These are phyloP conservation scores for Taphrorychus bicolor DNA, from an alignment of 2,888 invertebrate species.

Conservation along the genomic window DNA sequence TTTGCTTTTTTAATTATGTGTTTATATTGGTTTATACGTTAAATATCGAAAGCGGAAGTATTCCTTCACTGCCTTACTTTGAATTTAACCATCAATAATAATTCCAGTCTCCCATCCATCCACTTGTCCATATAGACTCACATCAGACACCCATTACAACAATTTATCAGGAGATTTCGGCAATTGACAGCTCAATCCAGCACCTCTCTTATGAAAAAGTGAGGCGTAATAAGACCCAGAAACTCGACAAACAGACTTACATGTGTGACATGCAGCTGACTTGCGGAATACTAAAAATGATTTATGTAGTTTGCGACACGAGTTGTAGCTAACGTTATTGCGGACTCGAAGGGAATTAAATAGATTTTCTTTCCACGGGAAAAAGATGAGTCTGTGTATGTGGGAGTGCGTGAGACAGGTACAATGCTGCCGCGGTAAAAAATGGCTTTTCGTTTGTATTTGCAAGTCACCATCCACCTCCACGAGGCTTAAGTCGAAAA, in stretches of 20 bases:
- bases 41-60: too few relatives aligned
- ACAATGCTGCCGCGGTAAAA: not conserved
- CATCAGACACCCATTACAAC: too few relatives aligned
- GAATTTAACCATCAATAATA: too few relatives aligned
- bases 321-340: not conserved
- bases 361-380: not conserved
- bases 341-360: constrained; percentile 8
- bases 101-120: too few relatives aligned
- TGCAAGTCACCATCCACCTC: too few relatives aligned
- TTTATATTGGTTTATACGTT: too few relatives aligned
- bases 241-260: not conserved
- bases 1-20: too few relatives aligned
- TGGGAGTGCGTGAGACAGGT: not conserved
- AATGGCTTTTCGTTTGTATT: not conserved
- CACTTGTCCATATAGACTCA: not conserved
- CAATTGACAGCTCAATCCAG: not conserved
- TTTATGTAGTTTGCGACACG: constrained; percentile 8
- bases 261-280: constrained; percentile 4
- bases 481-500: too few relatives aligned
- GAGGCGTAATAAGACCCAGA: not conserved
- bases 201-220: not conserved
- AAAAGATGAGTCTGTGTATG: not conserved
- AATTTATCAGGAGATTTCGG: not conserved
- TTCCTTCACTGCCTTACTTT: too few relatives aligned
- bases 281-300: constrained; percentile 8